A percentile compares a stretch with the other conserved stretches of the same genome.
phyloP scores from a whole-genome alignment of 2,888 invertebrate genomes.

The Ellobium chinense region DNA sequence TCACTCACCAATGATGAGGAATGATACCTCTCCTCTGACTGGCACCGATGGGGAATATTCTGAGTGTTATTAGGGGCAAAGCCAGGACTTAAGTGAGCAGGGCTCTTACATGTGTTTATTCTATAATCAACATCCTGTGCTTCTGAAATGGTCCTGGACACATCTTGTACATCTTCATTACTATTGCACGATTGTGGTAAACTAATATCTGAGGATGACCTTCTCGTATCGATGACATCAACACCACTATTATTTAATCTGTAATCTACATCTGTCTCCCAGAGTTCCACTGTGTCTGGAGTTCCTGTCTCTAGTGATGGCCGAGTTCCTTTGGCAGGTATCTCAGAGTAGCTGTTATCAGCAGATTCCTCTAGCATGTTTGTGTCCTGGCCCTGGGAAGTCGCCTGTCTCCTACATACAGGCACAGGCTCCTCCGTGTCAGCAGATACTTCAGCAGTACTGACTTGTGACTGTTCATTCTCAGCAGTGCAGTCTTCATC shows the following conservation, averaged over 20 bases:
- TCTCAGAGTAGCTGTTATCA: not conserved
- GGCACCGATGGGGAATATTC: not conserved
- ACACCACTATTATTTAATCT: not conserved
- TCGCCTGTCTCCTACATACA: too few relatives aligned
- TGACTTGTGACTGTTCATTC: not conserved
- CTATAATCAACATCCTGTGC: not conserved
- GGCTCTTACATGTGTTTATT: too few relatives aligned
- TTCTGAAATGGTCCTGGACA: not conserved
- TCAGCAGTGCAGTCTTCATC: conserved; percentile 16
- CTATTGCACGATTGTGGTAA: too few relatives aligned
- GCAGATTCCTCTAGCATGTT: not conserved
- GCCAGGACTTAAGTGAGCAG: too few relatives aligned
- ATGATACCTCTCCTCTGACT: not conserved
- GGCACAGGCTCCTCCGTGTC: not conserved
- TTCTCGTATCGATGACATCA: too few relatives aligned
- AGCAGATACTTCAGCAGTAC: not conserved
- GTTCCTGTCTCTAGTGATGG: not conserved
- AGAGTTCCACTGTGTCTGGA: not conserved
- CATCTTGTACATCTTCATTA: not conserved
- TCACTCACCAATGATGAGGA: not conserved
- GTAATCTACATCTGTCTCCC: not conserved
- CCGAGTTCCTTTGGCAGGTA: not conserved
- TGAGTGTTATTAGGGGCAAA: too few relatives aligned
- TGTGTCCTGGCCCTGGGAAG: too few relatives aligned
- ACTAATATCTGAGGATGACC: too few relatives aligned